A percentile compares a stretch with the other conserved stretches of the same genome.
These are phyloP conservation scores for Lochmaea capreae DNA, from an alignment of 2,888 invertebrate species.

Conservation along the genomic window DNA sequence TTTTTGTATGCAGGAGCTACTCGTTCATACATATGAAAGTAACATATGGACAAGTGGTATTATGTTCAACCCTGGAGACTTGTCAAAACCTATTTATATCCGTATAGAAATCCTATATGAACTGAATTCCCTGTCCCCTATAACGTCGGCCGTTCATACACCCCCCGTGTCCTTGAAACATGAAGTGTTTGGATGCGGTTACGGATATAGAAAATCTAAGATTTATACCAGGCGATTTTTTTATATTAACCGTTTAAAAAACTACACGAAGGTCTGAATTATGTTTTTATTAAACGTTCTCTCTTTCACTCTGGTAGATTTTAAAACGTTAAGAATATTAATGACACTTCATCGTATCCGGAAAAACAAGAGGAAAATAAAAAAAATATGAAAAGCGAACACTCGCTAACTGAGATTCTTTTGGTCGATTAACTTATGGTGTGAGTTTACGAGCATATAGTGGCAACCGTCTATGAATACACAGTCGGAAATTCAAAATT, in stretches of 20 bases:
- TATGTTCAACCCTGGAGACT: conserved; percentile 64
- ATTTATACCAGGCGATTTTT: neutral
- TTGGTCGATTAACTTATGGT: conserved; percentile 60
- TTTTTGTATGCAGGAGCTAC: conserved; percentile 37
- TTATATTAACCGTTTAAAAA: no score
- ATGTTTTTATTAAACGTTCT: neutral
- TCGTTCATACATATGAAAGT: conserved; percentile 40
- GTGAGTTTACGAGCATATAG: conserved; percentile 56
- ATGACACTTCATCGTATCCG: conserved; percentile 10
- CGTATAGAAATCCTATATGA: conserved; percentile 56
- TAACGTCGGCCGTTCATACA: neutral
- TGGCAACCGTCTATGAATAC: conserved; percentile 26
- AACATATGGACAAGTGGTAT: conserved; percentile 67
- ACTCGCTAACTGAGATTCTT: conserved; percentile 48
- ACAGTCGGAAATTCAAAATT: neutral
- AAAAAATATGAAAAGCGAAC: conserved; percentile 29
- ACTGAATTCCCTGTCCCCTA: conserved; percentile 49
- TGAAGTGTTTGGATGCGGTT: conserved; percentile 15
- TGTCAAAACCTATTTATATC: conserved; percentile 65
- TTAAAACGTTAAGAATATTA: neutral
- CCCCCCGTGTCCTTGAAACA: conserved; percentile 3
- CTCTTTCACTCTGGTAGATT: neutral
- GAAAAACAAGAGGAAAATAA: conserved; percentile 21
- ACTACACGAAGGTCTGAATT: neutral
- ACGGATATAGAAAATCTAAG: neutral